Evolutionary conservation across 2,888 invertebrate genomes (phyloP).

Genomic region (Orthosia gothica): DNA sequence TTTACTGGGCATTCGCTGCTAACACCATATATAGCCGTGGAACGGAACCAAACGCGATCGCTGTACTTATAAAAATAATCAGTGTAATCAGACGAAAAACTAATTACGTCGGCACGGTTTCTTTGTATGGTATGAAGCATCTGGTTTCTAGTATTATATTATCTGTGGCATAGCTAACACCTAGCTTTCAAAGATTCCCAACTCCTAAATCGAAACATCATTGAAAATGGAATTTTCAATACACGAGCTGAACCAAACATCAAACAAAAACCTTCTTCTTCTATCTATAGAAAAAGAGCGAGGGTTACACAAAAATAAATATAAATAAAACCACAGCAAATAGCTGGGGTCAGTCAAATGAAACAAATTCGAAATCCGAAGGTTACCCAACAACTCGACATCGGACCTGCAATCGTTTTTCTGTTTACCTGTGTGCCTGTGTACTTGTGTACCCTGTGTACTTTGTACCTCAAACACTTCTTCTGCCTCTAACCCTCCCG

Average conservation of each 20-base stretch:
- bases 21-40: too few species aligned
- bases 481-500: slow-evolving; percentile 43
- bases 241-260: slow-evolving; percentile 3
- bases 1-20: too few species aligned
- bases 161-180: not conserved
- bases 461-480: slow-evolving; percentile 57
- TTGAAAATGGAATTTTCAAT: not conserved
- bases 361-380: slow-evolving; percentile 63
- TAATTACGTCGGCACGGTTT: too few species aligned
- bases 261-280: slow-evolving; percentile 20
- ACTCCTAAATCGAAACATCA: not conserved
- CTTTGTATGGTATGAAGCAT: too few species aligned
- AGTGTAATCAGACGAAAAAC: too few species aligned
- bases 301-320: slow-evolving; percentile 39
- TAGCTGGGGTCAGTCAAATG: slow-evolving; percentile 54
- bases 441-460: slow-evolving; percentile 24
- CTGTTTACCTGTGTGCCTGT: slow-evolving; percentile 64
- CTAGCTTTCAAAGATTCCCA: not conserved
- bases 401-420: slow-evolving; percentile 69
- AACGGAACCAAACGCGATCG: too few species aligned
- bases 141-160: too few species aligned
- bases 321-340: slow-evolving; percentile 56
- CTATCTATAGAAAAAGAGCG: slow-evolving; percentile 21
- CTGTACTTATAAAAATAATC: too few species aligned
- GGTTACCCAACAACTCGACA: slow-evolving; percentile 72